Conservation (phyloP, 2,888 invertebrate genomes). For the Drosophila phalerata region DNA sequence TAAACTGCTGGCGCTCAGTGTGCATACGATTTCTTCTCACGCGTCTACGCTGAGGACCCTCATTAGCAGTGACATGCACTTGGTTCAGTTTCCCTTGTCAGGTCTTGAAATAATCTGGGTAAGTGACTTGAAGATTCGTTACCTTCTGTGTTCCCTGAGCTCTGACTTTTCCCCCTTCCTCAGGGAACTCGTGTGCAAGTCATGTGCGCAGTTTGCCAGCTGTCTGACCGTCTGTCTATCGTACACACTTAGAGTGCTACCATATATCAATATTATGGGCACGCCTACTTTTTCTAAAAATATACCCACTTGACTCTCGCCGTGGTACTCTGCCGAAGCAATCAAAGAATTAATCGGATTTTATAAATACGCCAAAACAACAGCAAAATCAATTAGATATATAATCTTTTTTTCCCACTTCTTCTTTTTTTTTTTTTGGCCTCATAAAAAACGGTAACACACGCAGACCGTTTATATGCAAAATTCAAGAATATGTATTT, state of each 20-base stretch:
- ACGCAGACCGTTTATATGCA: conserved; percentile 20
- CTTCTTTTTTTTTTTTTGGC: not conserved
- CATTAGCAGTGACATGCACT: conserved; percentile 64
- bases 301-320: conserved; percentile 23
- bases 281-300: conserved; percentile 71
- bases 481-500: conserved; percentile 11
- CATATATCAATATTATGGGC: conserved; percentile 62
- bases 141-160: not conserved
- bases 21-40: not conserved
- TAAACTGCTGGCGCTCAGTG: conserved; percentile 29
- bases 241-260: conserved; percentile 48
- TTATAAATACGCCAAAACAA: conserved; percentile 65
- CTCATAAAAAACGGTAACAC: conserved; percentile 37
- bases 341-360: conserved; percentile 64
- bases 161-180: not conserved
- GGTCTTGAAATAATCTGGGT: conserved; percentile 17
- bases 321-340: conserved; percentile 26
- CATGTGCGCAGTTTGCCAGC: conserved; percentile 62
- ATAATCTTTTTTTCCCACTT: conserved; percentile 12
- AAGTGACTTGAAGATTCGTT: conserved; percentile 29
- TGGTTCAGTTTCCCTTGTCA: conserved; percentile 33
- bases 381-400: conserved; percentile 45
- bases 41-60: conserved; percentile 25
- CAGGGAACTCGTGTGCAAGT: conserved; percentile 49
- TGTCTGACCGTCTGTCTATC: conserved; percentile 20